Base-by-base conservation (phyloP, 2,888 invertebrate genomes). In the Protonemura montana region DNA sequence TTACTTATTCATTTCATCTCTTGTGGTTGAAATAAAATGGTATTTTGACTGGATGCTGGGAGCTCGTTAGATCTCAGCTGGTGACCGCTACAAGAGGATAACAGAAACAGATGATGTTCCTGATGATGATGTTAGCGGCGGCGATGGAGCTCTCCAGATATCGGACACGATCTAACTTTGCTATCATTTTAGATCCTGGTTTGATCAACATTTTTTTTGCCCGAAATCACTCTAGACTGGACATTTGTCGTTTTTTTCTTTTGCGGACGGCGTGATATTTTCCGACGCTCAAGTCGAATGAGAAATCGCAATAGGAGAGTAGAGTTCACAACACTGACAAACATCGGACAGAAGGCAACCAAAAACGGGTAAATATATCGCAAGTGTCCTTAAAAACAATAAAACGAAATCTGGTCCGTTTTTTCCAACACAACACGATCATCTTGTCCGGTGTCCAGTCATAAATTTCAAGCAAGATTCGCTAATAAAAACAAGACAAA, bases 31-130 rank as follows among this genome's bases (percentile, higher is more conserved):
- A 59, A 59, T 59, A 59, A 59, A 59, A 59, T 82, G n/a, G 5
- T 29, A 30, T 82, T 82, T 82, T 82, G 82, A 82, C 35, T 28
- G 29, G 82, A 29, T n/a, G 82, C 82, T 82, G 82, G n/a, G 82
- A 82, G 82, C 82, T 82, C 82, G 29, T 82, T 35, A 35, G 30
- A 6, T 0, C 13, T 16, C 82, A 29, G 82, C 82, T 7, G 82
- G 82, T 30, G 82, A 30, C n/a, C n/a, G 2, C n/a, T 82, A 25
- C 78, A 27, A 2, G 5, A 59, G 59, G 59, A 13, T n/a, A 59
- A 59, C 59, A 59, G 59, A 59, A 21, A 59, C 59, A 59, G 59
- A 59, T 59, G 59, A 59, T 59, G 59, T 2, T 59, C 21, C 59
- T 59, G 59, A 59, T 59, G 59, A 59, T 59, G 59, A 59, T 59